Conservation (phyloP, 2,797 vertebrate genomes). For the Chloroceryle amazona region DNA sequence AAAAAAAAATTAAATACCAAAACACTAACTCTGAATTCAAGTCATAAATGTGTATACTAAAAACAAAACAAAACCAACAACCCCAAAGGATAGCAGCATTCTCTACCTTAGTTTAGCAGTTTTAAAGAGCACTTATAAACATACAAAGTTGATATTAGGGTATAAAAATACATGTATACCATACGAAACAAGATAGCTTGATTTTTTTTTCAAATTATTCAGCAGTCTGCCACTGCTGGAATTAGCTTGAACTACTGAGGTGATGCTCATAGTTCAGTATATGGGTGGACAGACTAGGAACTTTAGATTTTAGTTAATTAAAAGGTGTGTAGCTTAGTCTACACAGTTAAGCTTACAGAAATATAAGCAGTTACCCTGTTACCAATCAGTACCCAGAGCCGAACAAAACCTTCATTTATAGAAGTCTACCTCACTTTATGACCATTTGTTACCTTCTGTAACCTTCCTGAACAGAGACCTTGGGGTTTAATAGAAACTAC, state of each 20-base stretch:
- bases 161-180: conserved; percentile 44
- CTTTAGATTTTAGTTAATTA: background rate
- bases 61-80: background rate
- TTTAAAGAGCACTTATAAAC: conserved; percentile 45
- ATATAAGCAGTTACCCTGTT: conserved; percentile 17
- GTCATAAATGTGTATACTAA: background rate
- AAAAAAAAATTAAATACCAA: conserved; percentile 7
- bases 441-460: background rate
- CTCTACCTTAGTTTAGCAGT: background rate
- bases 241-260: background rate
- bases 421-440: background rate
- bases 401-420: background rate
- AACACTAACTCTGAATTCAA: conserved; percentile 51
- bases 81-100: conserved; percentile 22
- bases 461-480: background rate
- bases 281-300: background rate
- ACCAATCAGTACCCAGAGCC: background rate
- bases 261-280: background rate
- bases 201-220: conserved; percentile 29
- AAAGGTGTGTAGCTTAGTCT: background rate
- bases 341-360: conserved; percentile 15
- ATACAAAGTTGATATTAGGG: conserved; percentile 40
- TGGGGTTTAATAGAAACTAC: background rate
- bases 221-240: conserved; percentile 16
- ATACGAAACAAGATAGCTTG: conserved; percentile 30